Evolutionary conservation across 2,797 vertebrate species (phyloP).

Genomic region (Artibeus jamaicensis): DNA sequence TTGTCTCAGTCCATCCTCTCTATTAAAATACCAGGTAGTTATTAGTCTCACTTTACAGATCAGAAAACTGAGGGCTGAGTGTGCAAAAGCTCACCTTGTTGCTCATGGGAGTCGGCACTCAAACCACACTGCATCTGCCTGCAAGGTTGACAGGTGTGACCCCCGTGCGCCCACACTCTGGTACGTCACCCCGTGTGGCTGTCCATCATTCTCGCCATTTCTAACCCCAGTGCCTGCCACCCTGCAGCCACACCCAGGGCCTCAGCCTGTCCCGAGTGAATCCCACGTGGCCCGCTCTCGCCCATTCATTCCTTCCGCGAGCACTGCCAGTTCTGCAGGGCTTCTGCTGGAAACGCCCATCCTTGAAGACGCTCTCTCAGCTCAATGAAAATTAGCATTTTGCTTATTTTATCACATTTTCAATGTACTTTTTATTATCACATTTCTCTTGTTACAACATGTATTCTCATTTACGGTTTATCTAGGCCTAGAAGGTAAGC

Average conservation of each 20-base stretch:
- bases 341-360: background rate
- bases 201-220: background rate
- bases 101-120: background rate
- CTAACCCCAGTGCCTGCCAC: no score
- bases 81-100: background rate
- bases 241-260: background rate
- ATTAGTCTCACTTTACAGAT: background rate
- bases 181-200: accelerated
- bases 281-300: background rate
- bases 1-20: background rate
- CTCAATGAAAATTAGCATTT: background rate
- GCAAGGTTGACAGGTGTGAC: background rate
- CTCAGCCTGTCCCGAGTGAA: background rate
- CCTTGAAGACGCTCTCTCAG: background rate
- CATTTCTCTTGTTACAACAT: background rate
- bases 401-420: background rate
- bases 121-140: background rate
- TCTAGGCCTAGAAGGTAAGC: background rate
- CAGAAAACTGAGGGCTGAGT: background rate
- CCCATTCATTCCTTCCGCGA: background rate
- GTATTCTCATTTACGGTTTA: background rate
- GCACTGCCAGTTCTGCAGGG: background rate
- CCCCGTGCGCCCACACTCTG: accelerated
- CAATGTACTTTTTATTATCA: background rate
- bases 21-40: background rate